Percentiles rank a stretch among this genome's conserved stretches.
phyloP scores from a whole-genome alignment of 2,888 invertebrate species.

The Corythucha ciliata region DNA sequence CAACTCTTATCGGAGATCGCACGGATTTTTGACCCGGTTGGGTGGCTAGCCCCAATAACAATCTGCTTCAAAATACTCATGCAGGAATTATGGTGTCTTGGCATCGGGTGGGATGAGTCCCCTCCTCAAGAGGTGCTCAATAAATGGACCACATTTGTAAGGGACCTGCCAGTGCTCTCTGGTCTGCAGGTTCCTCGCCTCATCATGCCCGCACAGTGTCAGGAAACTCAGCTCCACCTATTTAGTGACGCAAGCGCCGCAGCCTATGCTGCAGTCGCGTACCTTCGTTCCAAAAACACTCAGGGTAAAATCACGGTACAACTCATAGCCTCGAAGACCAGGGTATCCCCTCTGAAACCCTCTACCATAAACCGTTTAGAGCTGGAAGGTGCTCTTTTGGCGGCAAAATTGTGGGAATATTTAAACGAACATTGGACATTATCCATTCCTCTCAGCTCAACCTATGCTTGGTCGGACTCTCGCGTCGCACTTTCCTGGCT shows the following conservation, averaged over 20 bases:
- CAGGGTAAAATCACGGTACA: not conserved
- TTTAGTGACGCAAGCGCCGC: conserved; percentile 15
- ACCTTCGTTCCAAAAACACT: conserved; percentile 9
- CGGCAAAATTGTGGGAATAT: too few species aligned
- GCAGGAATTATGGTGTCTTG: conserved; percentile 10
- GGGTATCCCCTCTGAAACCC: conserved; percentile 6
- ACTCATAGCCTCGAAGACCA: conserved; percentile 7
- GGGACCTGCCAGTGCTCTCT: conserved; percentile 2
- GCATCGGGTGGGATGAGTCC: conserved; percentile 5
- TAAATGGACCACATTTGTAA: not conserved
- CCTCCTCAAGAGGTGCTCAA: not conserved
- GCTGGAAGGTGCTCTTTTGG: too few species aligned
- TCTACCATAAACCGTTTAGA: not conserved
- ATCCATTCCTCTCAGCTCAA: too few species aligned
- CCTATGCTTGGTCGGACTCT: too few species aligned
- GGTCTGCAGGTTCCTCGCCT: conserved; percentile 6
- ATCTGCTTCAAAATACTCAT: conserved; percentile 2
- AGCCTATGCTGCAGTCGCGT: conserved; percentile 10
- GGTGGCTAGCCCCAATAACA: not conserved
- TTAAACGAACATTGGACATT: too few species aligned
- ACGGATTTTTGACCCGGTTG: conserved; percentile 4
- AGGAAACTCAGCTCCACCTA: not conserved
- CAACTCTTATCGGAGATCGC: conserved; percentile 24
- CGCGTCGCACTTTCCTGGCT: too few species aligned
- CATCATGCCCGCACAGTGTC: not conserved